Evolutionary conservation across 2,888 invertebrate species (phyloP), one percentile per base, ranked within the genome.

Genomic region (Crepidodera aurea): DNA sequence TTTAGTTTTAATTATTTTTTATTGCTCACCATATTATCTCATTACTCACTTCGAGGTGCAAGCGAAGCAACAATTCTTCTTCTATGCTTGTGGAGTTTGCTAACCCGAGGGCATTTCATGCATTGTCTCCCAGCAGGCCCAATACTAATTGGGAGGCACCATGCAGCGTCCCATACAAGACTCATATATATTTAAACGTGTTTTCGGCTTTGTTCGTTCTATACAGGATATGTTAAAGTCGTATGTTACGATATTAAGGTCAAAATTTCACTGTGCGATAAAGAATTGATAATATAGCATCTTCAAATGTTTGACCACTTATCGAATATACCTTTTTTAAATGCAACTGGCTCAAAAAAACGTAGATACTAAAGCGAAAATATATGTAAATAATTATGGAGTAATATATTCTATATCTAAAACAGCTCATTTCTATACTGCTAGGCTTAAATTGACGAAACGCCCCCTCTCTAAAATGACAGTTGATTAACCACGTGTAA

Each of bases 61-160:
- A 40, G 12, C 16, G 16, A 40, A 18, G 16, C 16, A 18, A 40
- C 40, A 40, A 40, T 18, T 40, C 40, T 40, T 40, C 16, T 15
- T 13, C 2, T 18, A 18, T 18, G 18, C 40, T 18, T 40, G 12
- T 40, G 40, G 18, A 22, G 59, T 34, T 51, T 27, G 34, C 51
- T 51, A n/a, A 57, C 56, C 59, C 56, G 34, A 54, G 56, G 65
- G 60, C 65, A 64, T 51, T 73, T 79, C 78, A 79, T 79, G 77
- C 76, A 78, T 77, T 80, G 80, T 80, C 75, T 79, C 80, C 68
- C 80, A 79, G 79, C 80, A 73, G 78, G 79, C 71, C 75, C 74
- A 71, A 71, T 75, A 78, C 80, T 80, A 80, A 80, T 80, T 80
- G 80, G 68, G 64, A 59, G 67, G 68, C 70, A 73, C 69, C 74